Evolutionary conservation across 2,113 vertebrate species (phyloP).

Genomic region (Geothlypis trichas): DNA sequence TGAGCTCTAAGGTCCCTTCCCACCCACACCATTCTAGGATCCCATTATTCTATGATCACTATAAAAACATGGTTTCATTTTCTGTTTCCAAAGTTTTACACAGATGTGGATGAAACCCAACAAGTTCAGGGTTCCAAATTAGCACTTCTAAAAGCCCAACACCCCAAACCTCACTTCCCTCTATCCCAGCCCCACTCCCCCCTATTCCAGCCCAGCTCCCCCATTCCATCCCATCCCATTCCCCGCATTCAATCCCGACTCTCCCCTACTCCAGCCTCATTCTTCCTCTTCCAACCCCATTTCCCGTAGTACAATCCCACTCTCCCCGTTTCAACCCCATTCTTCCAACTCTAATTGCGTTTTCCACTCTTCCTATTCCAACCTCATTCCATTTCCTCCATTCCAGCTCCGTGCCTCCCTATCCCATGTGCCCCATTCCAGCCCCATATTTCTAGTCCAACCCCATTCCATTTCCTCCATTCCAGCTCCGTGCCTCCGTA

Average conservation of each 20-base stretch:
- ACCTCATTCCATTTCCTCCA: too few relatives aligned
- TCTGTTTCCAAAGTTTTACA: not conserved
- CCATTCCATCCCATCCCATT: not conserved
- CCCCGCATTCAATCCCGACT: rapidly evolving
- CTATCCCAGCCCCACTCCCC: not conserved
- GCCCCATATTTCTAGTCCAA: not conserved
- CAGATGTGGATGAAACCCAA: rapidly evolving
- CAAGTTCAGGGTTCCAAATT: not conserved
- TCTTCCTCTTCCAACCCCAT: not conserved
- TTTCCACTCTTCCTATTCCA: not conserved
- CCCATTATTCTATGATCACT: not conserved
- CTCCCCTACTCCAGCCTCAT: not conserved
- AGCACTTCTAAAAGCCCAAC: not conserved
- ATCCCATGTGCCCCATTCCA: not conserved
- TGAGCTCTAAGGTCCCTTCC: not conserved
- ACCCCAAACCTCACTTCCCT: too few relatives aligned
- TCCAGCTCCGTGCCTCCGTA: not conserved
- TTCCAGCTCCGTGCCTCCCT: not conserved
- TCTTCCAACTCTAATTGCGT: rapidly evolving
- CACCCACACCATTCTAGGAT: not conserved
- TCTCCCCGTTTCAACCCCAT: too few relatives aligned
- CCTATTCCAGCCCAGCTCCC: too few relatives aligned
- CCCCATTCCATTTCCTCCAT: too few relatives aligned
- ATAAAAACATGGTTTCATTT: not conserved
- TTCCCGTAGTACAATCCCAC: too few relatives aligned